Base-by-base conservation (phyloP, 2,113 vertebrate species). In the Aptenodytes forsteri region DNA sequence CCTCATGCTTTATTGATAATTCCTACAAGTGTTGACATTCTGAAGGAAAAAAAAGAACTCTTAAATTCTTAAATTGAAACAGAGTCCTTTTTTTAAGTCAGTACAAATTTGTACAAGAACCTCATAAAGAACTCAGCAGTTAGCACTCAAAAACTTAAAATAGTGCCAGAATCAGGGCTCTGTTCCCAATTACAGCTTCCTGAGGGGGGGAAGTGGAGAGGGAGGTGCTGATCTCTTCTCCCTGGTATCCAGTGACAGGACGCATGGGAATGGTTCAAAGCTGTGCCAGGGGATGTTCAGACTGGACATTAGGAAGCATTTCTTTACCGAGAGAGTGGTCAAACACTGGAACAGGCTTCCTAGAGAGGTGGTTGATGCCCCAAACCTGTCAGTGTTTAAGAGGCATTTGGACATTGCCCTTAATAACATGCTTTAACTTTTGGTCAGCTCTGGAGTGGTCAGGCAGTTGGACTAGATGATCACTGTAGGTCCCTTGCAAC, bases 401-500 rank as follows among this genome's bases (percentile, higher is more conserved):
- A 46, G 13, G 5, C 5, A 14, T 89, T 71, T 76, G 30, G 22
- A 40, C 13, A 49, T 16, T 22, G 9, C 2, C 6, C 71, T 67
- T 36, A 54, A 36, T 3, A 67, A 40, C 6, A 16, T 77, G 40
- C 47, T 70, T 46, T 62, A 82, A 27, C 44, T 69, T 86, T 47
- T 49, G 11, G 4, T 77, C 67, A 62, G 6, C 10, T 18, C 42
- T 59, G 27, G 3, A 55, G 2, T 61, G 11, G 13, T 66, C 44
- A 61, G 17, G 22, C 3, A 19, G 13, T 52, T 52, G 46, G 16
- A 73, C 14, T 23, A 23, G 9, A 25, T 34, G 26, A 7, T 27
- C 0, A 0, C 3, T 49, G 9, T 44, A 27, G 5, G 10, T 72
- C 25, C 5, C 12, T 59, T 78, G 34, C 38, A 54, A 40, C 1